Base-by-base conservation (phyloP, 2,797 vertebrate species). In the Brachyrhaphis roseni region DNA sequence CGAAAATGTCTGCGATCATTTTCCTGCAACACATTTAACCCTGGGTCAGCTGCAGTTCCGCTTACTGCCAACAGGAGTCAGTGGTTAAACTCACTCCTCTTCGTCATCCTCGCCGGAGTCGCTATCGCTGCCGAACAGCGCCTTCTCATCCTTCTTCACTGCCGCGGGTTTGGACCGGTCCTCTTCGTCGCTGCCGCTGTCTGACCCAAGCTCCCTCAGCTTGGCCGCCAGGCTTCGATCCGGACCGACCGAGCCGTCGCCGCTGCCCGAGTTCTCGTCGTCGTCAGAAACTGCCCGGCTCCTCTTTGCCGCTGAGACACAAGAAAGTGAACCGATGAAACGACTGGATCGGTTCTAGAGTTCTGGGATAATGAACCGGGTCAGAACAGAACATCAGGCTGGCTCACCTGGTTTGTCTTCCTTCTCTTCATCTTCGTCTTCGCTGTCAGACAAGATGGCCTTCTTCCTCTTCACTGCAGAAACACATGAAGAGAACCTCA, bases 1-100 rank as follows among this genome's bases (percentile, higher is more conserved):
- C 98, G 82, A 99, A 99, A 94, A 99, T 99, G 91, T 99, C 98
- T 23, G 98, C 98, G 39, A 99, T 99, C 94, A 99, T 97, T 89
- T 98, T 99, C 95, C 98, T 98, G 90, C 3, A 74, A 51, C n/a
- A 66, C 0, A 70, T 34, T 41, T 12, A 2, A 6, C 7, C 31
- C n/a, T 34, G 46, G 72, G 18, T 73, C 46, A 70, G 41, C 26
- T 7, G 68, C 18, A 26, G 64, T 23, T 39, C 64, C 5, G 34
- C 8, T 1, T 68, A 20, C 8, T 23, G 64, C 36, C 64, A 68
- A 8, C 3, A 68, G 36, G 64, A 0, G 36, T 10, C 66, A 8
- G 23, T 7, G 23, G 5, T 39, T 0, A 10, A 34, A 96, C 98
- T 97, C 92, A 99, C 98, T 99, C 98, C 91, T 99, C 97, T 28